Evolutionary conservation across 2,113 vertebrate genomes (phyloP).

Genomic region (Ptychochromis oligacanthus): DNA sequence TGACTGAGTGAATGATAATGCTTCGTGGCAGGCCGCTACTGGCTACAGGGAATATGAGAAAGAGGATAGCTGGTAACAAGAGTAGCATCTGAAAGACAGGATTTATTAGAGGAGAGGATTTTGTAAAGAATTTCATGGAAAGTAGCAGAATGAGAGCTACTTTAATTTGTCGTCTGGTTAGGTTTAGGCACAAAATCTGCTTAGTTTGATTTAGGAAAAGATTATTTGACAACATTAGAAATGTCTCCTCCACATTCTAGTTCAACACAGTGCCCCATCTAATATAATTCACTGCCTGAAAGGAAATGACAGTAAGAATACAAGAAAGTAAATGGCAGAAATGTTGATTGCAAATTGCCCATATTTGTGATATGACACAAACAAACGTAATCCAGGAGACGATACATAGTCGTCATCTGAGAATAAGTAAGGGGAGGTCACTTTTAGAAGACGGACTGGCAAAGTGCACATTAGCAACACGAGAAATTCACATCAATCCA

Average conservation of each 20-base stretch:
- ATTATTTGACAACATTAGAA: not conserved
- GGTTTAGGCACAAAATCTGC: not conserved
- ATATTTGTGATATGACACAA: not conserved
- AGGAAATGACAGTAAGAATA: not conserved
- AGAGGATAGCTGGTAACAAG: conserved; percentile 8
- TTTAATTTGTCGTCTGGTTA: not conserved
- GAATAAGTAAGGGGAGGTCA: not conserved
- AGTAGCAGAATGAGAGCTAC: not conserved
- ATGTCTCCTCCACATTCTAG: not conserved
- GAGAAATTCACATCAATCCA: conserved; percentile 5
- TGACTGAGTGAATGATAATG: not conserved
- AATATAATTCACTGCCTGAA: not conserved
- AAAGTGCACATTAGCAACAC: not conserved
- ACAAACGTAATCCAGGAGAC: not conserved
- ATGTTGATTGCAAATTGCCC: fast-evolving
- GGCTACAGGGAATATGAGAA: not conserved
- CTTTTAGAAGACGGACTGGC: not conserved
- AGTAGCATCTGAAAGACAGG: conserved; percentile 22
- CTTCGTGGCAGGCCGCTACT: not conserved
- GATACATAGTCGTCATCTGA: fast-evolving
- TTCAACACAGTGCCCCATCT: fast-evolving
- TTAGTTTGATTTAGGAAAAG: not conserved
- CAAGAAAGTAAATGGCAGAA: not conserved
- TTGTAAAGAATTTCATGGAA: conserved; percentile 1
- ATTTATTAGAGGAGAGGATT: not conserved